Percentiles rank a stretch among this genome's conserved stretches.
Evolutionary conservation across 2,113 vertebrate genomes (phyloP).

Genomic region (Tupaia chinensis): DNA sequence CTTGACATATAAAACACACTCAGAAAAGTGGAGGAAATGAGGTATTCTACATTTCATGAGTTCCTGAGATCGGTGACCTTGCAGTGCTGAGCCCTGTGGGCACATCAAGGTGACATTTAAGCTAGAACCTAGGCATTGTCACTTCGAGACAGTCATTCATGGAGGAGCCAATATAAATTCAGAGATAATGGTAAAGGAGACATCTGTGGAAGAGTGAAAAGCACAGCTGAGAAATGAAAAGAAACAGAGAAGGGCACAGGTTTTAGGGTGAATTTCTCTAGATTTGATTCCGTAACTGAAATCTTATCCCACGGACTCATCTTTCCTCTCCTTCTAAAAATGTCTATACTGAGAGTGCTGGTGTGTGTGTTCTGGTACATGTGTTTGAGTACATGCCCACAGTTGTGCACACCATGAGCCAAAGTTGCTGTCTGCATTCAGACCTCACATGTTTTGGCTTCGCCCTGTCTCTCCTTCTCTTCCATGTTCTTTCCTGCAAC

Average conservation of each 20-base stretch:
- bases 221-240: background rate
- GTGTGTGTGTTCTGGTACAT: no score
- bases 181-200: background rate
- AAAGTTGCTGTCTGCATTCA: background rate
- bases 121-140: background rate
- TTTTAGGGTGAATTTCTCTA: background rate
- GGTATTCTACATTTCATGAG: background rate
- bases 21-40: background rate
- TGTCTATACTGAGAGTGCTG: background rate
- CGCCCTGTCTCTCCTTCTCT: background rate
- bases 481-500: background rate
- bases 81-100: background rate
- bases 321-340: slow-evolving; percentile 26
- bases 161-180: background rate
- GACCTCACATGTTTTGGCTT: background rate
- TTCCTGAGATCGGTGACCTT: background rate
- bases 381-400: background rate
- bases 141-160: background rate
- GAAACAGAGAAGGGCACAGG: slow-evolving; percentile 19
- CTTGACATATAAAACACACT: background rate
- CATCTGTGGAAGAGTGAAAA: background rate
- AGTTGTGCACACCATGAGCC: background rate
- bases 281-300: slow-evolving; percentile 57
- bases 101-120: background rate
- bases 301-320: slow-evolving; percentile 54